Evolutionary conservation across 2,113 vertebrate species (phyloP).

Genomic region (Rostratula benghalensis): DNA sequence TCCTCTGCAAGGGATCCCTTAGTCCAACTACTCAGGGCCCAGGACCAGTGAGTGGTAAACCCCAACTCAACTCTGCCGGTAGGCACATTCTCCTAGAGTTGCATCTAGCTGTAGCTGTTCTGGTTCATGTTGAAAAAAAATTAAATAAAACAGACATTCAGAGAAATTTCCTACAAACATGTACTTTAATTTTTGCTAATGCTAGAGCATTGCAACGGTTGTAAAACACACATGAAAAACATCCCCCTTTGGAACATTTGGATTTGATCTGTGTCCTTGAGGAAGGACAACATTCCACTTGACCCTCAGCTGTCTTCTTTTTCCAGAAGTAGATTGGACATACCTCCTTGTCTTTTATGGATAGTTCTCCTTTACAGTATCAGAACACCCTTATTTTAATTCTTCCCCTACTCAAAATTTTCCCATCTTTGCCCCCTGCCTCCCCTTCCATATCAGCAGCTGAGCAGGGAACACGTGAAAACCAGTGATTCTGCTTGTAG

Average conservation of each 20-base stretch:
- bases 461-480: background rate
- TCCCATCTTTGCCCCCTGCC: background rate
- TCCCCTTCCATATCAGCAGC: background rate
- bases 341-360: background rate
- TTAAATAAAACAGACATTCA: background rate
- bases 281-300: background rate
- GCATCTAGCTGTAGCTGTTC: background rate
- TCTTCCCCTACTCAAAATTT: background rate
- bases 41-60: background rate
- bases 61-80: background rate
- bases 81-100: background rate
- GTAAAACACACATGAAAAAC: background rate
- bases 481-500: background rate
- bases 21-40: background rate
- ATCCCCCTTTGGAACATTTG: background rate
- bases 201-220: background rate
- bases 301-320: background rate
- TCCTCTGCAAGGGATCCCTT: background rate
- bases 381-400: background rate
- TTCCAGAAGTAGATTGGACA: background rate
- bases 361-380: background rate
- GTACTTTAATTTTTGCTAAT: background rate
- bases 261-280: background rate
- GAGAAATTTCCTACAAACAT: background rate
- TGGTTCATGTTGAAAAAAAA: background rate